Percentiles rank a stretch among this genome's conserved stretches.
These are phyloP conservation scores for Argopecten irradians DNA, from an alignment of 1,140 invertebrate species.

Conservation along the genomic window DNA sequence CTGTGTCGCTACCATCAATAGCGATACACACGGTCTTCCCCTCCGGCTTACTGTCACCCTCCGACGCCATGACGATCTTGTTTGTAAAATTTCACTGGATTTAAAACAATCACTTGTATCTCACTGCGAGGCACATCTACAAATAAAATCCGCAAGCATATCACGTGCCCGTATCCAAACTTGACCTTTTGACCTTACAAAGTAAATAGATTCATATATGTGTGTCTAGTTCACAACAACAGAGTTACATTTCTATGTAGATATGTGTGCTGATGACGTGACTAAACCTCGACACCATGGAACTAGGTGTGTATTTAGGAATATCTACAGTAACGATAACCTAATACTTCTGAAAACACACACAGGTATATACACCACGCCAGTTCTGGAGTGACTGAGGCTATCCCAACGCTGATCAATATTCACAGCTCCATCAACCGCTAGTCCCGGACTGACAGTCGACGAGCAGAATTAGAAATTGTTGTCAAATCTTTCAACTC, in stretches of 20 bases:
- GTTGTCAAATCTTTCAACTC: background rate
- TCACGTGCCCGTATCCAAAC: background rate
- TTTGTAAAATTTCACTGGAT: background rate
- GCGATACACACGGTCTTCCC: constrained; percentile 55
- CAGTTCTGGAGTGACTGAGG: background rate
- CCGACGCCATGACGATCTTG: constrained; percentile 29
- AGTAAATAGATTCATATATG: constrained; percentile 4
- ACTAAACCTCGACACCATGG: background rate
- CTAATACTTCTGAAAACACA: background rate
- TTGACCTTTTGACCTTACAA: constrained; percentile 22
- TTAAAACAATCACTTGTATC: background rate
- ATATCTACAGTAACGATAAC: background rate
- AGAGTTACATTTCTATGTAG: background rate
- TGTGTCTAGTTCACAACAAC: background rate
- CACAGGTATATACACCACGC: background rate
- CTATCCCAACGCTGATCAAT: background rate
- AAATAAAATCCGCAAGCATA: background rate
- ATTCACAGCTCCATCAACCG: background rate
- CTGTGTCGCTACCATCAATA: constrained; percentile 60
- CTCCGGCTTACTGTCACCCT: constrained; percentile 40
- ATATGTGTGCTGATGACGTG: background rate
- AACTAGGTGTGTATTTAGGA: background rate
- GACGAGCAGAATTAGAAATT: background rate
- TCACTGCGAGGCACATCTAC: background rate
- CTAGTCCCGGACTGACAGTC: background rate